These are phyloP conservation scores for Siniperca scherzeri DNA, from an alignment of 2,797 vertebrate species.

Conservation along the genomic window DNA sequence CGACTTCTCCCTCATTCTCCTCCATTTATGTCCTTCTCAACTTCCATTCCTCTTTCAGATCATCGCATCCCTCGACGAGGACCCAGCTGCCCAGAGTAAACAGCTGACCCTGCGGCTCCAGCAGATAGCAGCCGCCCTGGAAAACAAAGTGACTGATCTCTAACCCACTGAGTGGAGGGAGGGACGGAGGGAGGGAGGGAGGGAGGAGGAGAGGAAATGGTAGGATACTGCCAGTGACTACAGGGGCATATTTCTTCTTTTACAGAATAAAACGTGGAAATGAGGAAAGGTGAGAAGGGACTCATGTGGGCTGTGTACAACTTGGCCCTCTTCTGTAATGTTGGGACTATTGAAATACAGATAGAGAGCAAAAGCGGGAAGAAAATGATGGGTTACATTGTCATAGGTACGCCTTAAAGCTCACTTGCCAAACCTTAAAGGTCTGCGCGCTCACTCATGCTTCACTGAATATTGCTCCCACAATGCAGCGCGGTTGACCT, in stretches of 20 bases:
- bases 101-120: conserved; percentile 97
- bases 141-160: conserved; percentile 99
- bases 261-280: conserved; percentile 62
- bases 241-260: conserved; percentile 77
- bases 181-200: conserved; percentile 15
- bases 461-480: conserved; percentile 74
- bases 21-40: conserved; percentile 23
- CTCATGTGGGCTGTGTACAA: conserved; percentile 40
- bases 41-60: conserved; percentile 84
- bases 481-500: conserved; percentile 68
- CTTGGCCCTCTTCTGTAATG: conserved; percentile 55
- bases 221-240: conserved; percentile 73
- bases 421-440: conserved; percentile 83
- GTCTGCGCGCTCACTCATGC: conserved; percentile 72
- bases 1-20: conserved; percentile 23
- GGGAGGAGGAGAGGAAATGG: conserved; percentile 1
- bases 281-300: conserved; percentile 57
- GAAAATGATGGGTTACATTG: conserved; percentile 73
- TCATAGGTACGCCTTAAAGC: conserved; percentile 85
- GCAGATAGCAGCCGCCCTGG: conserved; percentile 95
- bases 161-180: conserved; percentile 80
- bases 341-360: conserved; percentile 67
- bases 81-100: conserved; percentile 97
- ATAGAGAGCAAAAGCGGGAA: conserved; percentile 56
- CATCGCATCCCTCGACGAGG: conserved; percentile 95